A percentile compares a stretch with the other conserved stretches of the same genome.
Conservation (phyloP, 2,113 vertebrate genomes). For the Hemiscyllium ocellatum region DNA sequence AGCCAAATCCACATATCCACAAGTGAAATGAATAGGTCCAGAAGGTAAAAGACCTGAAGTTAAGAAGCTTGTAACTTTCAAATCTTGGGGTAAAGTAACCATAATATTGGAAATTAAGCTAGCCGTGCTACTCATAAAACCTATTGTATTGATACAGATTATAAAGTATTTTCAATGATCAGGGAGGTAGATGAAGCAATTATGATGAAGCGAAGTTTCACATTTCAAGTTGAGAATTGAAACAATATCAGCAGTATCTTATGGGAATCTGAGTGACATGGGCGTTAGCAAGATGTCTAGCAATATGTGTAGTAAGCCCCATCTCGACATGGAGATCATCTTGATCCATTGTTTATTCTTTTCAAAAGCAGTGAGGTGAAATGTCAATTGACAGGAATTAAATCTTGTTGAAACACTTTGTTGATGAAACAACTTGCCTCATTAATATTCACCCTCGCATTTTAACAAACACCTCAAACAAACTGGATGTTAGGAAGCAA, state of each 20-base stretch:
- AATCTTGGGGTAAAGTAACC: neutral
- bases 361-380: too few species aligned
- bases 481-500: too few species aligned
- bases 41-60: neutral
- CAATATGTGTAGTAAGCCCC: too few species aligned
- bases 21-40: neutral
- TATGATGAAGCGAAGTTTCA: neutral
- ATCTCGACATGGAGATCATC: too few species aligned
- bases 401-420: too few species aligned
- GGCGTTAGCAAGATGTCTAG: too few species aligned
- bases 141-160: neutral
- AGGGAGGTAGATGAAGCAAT: neutral
- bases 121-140: neutral
- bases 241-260: neutral
- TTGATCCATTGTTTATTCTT: too few species aligned
- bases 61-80: neutral
- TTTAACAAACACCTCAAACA: too few species aligned
- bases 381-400: too few species aligned
- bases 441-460: too few species aligned
- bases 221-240: neutral
- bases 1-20: neutral
- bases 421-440: too few species aligned
- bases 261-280: too few species aligned
- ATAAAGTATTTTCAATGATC: neutral
- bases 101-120: neutral